Evolutionary conservation across 2,113 vertebrate species (phyloP).

Genomic region (Percina caprodes): DNA sequence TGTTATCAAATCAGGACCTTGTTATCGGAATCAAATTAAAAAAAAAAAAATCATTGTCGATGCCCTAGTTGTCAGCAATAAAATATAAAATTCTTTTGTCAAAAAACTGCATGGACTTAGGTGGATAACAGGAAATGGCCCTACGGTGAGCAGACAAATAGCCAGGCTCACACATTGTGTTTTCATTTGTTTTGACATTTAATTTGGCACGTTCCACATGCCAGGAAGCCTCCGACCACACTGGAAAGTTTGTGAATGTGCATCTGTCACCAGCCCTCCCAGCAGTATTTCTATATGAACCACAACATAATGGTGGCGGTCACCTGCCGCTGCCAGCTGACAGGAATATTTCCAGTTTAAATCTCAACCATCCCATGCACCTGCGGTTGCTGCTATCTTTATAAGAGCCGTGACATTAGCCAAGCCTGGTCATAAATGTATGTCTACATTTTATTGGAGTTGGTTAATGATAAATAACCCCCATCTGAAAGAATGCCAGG

Average conservation of each 20-base stretch:
- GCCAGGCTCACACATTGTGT: neutral
- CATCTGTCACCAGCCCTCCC: slow-evolving; percentile 58
- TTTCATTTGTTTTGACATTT: slow-evolving; percentile 50
- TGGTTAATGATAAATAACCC: neutral
- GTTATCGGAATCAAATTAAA: too few species aligned
- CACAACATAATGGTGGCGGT: slow-evolving; percentile 33
- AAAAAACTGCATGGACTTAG: neutral
- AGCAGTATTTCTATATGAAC: slow-evolving; percentile 26
- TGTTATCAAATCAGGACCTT: too few species aligned
- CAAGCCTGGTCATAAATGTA: neutral
- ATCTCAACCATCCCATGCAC: slow-evolving; percentile 41
- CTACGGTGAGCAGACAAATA: neutral
- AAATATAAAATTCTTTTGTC: neutral
- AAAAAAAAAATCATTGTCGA: too few species aligned
- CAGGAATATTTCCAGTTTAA: slow-evolving; percentile 55
- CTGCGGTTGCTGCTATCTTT: slow-evolving; percentile 28
- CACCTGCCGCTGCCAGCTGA: slow-evolving; percentile 65
- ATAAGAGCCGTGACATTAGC: neutral
- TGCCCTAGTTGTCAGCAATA: neutral
- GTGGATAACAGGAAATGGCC: neutral
- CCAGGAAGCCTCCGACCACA: slow-evolving; percentile 20
- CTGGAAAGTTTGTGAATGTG: slow-evolving; percentile 26
- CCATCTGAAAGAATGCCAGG: neutral
- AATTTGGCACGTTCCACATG: slow-evolving; percentile 33
- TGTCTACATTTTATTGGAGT: neutral